phyloP scores from a whole-genome alignment of 2,113 vertebrate species.

The Pelobates fuscus region DNA sequence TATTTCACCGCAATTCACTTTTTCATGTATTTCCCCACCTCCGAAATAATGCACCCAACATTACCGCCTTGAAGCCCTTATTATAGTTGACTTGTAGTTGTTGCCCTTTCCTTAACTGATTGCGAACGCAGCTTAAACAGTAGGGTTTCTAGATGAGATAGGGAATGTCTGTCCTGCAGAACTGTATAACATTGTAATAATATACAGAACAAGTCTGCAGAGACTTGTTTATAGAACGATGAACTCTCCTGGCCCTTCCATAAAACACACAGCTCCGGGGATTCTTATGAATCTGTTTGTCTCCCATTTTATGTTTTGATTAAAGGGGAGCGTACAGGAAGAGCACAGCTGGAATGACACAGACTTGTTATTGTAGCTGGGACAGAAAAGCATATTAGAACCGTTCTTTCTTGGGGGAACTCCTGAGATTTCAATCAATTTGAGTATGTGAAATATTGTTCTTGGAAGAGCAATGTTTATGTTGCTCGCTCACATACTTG shows the following conservation, averaged over 20 bases:
- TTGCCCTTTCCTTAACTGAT: no score
- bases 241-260: slow-evolving; percentile 1
- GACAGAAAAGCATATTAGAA: slow-evolving; percentile 49
- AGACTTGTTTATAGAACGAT: slow-evolving; percentile 17
- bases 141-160: background rate
- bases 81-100: no score
- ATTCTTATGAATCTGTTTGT: background rate
- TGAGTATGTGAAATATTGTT: slow-evolving; percentile 59
- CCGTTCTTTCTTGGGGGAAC: slow-evolving; percentile 43
- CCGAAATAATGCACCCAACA: no score
- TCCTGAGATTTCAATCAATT: slow-evolving; percentile 51
- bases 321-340: slow-evolving; percentile 37
- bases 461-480: slow-evolving; percentile 53
- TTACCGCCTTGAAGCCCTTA: no score
- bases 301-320: slow-evolving; percentile 49
- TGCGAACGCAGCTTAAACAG: no score
- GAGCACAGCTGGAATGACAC: slow-evolving; percentile 34
- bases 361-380: slow-evolving; percentile 62
- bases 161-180: background rate
- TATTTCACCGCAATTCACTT: no score
- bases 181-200: background rate
- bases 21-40: no score
- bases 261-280: background rate
- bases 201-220: background rate
- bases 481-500: slow-evolving; percentile 41